Base-by-base conservation (phyloP, 2,888 invertebrate genomes). In the Exocentrus adspersus region DNA sequence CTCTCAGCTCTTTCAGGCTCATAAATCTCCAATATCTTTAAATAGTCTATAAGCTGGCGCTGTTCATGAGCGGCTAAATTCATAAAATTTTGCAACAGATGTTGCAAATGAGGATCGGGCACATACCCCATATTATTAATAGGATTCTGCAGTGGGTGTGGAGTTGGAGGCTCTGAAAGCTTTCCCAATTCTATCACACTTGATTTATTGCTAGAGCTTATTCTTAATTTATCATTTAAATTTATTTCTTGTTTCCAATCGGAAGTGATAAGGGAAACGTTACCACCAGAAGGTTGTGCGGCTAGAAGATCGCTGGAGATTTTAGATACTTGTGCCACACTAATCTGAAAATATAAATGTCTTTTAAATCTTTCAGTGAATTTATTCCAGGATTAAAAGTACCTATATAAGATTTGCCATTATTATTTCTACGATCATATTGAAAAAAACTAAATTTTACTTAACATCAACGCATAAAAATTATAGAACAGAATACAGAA, bases 11-110 rank as follows among this genome's bases (percentile, higher is more conserved):
- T 87, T 41, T 86, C 84, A 0, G 93, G 92, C 78, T 93, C 91
- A 2, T 87, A 87, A 0, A 89, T 88, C 79, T 94, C 94, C 37
- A 94, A 79, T 78, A 92, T 93, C 78, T 93, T 93, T 63, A 94
- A 79, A 77, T 93, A 93, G 0, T 89, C 89, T 28, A 94, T 93
- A 2, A 94, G 85, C 71, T 91, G 90, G 77, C 92, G 91, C 75
- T 94, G 94, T 78, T 94, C 94, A 68, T 93, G 92, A 0, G 89
- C 88, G 0, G 90, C 90, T 10, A 94, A 81, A 74, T 93, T 92
- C 78, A 92, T 92, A 72, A 91, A 92, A 77, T 93, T 94, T 79
- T 92, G 92, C 60, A 94, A 79, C 1, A 94, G 81, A 0, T 91
- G 90, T 78, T 93, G 92, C 48, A 94, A 80, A 75, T 94, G 94